Evolutionary conservation across 1,140 invertebrate genomes (phyloP).

Genomic region (Pseudomyrmex sp.): DNA sequence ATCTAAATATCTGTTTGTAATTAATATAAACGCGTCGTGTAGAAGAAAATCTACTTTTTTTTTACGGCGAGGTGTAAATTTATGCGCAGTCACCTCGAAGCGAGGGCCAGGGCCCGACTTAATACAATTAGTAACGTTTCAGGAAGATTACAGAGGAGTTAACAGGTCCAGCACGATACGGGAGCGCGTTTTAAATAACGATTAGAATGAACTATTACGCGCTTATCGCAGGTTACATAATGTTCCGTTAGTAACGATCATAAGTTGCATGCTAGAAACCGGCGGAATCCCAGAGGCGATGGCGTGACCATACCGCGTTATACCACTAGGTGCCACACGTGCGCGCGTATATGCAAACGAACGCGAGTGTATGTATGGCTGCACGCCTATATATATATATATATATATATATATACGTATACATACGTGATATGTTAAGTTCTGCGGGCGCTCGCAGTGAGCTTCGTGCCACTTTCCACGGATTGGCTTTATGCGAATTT

Average conservation of each 20-base stretch:
- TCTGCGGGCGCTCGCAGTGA: constrained; percentile 16
- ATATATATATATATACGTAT: neutral
- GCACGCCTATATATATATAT: neutral
- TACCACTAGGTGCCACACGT: constrained; percentile 50
- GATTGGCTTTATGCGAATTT: constrained; percentile 46
- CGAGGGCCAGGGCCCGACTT: constrained; percentile 23
- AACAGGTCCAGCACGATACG: constrained; percentile 73
- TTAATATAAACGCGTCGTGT: neutral
- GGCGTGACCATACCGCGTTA: constrained; percentile 70
- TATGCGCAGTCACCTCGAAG: constrained; percentile 11
- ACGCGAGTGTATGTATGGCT: neutral
- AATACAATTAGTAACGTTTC: constrained; percentile 72
- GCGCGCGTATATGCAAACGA: constrained; percentile 4
- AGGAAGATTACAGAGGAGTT: constrained; percentile 75
- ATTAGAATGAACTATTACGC: constrained; percentile 78
- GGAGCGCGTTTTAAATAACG: constrained; percentile 77
- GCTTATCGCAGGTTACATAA: constrained; percentile 78
- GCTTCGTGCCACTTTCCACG: constrained; percentile 44
- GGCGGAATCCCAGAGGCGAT: constrained; percentile 68
- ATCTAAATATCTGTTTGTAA: constrained; percentile 30
- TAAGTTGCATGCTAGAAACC: constrained; percentile 73
- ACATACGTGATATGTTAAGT: constrained; percentile 26
- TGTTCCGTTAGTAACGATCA: constrained; percentile 78
- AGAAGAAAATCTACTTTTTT: constrained; percentile 12
- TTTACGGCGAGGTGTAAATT: constrained; percentile 30